A percentile compares a stretch with the other conserved stretches of the same genome.
phyloP scores from a whole-genome alignment of 2,113 vertebrate genomes.

The Brevimyrus niger region DNA sequence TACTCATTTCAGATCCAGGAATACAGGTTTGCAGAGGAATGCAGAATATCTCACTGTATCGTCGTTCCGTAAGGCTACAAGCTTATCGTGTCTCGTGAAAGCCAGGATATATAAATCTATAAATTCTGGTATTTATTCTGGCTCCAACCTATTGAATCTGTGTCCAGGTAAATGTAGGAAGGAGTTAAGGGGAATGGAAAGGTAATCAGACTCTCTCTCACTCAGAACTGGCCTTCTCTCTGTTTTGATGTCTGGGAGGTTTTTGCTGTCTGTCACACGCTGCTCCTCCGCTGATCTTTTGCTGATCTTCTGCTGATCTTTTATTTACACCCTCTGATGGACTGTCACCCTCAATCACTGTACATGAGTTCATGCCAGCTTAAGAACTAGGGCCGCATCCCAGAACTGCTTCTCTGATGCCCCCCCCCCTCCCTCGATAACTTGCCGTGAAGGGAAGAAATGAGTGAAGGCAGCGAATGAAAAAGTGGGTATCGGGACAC shows the following conservation, averaged over 20 bases:
- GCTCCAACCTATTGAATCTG: neutral
- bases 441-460: neutral
- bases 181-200: neutral
- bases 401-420: neutral
- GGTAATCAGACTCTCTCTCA: neutral
- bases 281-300: neutral
- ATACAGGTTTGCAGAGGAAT: neutral
- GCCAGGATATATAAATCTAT: neutral
- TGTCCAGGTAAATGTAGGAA: neutral
- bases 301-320: neutral
- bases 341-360: neutral
- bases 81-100: neutral
- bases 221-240: neutral
- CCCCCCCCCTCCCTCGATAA: neutral
- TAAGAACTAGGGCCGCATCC: neutral
- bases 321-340: neutral
- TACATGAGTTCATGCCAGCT: neutral
- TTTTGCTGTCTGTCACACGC: neutral
- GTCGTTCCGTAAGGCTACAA: neutral
- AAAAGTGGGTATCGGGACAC: neutral
- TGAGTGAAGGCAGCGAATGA: neutral
- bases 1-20: neutral
- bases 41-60: neutral
- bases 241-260: neutral
- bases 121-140: neutral